phyloP scores from a whole-genome alignment of 64 coral and sea anemone species.

The Acropora tenuis region DNA sequence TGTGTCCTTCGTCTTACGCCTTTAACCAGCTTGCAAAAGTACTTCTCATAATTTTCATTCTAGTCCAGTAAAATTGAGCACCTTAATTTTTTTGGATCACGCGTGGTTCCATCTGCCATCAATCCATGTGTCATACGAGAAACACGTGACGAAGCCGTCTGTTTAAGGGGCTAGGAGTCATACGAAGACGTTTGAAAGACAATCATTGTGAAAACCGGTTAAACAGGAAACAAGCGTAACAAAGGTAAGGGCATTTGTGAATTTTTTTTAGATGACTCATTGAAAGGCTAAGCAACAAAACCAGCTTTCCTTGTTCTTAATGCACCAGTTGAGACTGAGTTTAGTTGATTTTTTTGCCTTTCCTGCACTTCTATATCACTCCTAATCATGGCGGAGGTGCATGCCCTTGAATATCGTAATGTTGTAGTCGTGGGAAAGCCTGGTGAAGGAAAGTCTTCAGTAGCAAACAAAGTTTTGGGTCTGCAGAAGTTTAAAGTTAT shows the following conservation, averaged over 20 bases:
- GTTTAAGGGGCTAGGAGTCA: too few species aligned
- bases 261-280: not conserved
- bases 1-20: too few species aligned
- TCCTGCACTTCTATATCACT: not conserved
- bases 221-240: too few species aligned
- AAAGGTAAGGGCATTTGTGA: not conserved
- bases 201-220: not conserved
- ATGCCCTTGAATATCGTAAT: not conserved
- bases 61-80: too few species aligned
- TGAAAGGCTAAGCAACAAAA: not conserved
- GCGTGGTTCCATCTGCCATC: too few species aligned
- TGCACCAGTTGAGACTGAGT: too few species aligned
- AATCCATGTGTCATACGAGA: too few species aligned
- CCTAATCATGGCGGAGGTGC: not conserved
- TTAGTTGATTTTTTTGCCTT: too few species aligned
- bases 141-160: too few species aligned
- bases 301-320: not conserved
- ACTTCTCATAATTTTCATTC: too few species aligned
- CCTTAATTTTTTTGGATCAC: too few species aligned
- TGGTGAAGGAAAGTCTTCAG: conserved; percentile 33
- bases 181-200: not conserved
- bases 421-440: conserved; percentile 31
- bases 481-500: conserved; percentile 13
- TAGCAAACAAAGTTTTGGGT: conserved; percentile 11
- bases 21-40: too few species aligned